phyloP scores from a whole-genome alignment of 2,888 invertebrate species.

The Drosophila demipolita region DNA sequence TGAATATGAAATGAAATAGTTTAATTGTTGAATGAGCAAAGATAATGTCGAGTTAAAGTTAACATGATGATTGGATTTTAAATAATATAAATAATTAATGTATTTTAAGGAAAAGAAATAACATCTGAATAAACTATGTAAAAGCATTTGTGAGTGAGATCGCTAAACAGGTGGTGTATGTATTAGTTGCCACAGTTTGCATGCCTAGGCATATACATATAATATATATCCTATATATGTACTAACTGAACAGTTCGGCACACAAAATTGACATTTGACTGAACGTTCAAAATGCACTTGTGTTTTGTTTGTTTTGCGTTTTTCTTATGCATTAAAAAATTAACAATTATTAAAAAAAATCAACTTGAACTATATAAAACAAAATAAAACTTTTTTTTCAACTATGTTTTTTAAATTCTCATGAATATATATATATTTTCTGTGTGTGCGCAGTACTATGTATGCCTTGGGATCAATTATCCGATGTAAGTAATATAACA shows the following conservation, averaged over 20 bases:
- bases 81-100: background rate
- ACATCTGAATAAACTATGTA: conserved; percentile 10
- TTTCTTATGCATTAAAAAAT: conserved; percentile 33
- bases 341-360: conserved; percentile 23
- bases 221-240: conserved; percentile 3
- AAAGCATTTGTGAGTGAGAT: background rate
- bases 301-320: conserved; percentile 16
- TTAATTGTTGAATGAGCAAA: background rate
- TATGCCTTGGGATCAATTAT: conserved; percentile 95
- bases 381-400: conserved; percentile 48
- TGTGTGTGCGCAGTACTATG: conserved; percentile 88
- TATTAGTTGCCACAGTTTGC: conserved; percentile 33
- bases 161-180: conserved; percentile 5
- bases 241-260: conserved; percentile 37
- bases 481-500: conserved; percentile 92
- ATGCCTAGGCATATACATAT: conserved; percentile 22
- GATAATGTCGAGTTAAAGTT: conserved; percentile 4
- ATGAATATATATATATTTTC: conserved; percentile 54
- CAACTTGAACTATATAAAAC: conserved; percentile 22
- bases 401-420: conserved; percentile 64
- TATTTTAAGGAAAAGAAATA: background rate
- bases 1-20: background rate
- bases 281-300: conserved; percentile 40
- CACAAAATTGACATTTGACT: conserved; percentile 30
- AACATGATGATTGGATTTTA: background rate